phyloP scores from a whole-genome alignment of 2,888 invertebrate genomes.

The Sepioteuthis lessoniana region DNA sequence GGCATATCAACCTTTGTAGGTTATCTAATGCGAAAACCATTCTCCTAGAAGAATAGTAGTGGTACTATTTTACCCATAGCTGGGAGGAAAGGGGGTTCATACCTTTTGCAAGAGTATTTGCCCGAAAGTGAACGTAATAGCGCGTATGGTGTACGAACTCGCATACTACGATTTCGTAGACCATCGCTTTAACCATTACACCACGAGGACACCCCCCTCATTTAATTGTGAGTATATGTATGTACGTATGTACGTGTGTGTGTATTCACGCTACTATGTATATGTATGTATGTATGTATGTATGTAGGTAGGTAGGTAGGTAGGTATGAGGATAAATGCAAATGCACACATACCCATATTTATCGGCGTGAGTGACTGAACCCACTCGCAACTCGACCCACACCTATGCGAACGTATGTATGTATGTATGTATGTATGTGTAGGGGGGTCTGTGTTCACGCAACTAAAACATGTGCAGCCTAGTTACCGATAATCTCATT shows the following conservation, averaged over 20 bases:
- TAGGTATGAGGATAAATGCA: background rate
- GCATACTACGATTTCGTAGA: too few species aligned
- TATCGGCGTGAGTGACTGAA: background rate
- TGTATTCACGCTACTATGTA: too few species aligned
- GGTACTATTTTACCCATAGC: too few species aligned
- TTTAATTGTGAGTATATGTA: background rate
- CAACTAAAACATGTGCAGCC: background rate
- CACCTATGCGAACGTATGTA: background rate
- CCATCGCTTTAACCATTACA: too few species aligned
- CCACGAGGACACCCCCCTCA: too few species aligned
- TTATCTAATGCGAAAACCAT: too few species aligned
- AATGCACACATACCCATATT: background rate
- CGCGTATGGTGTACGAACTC: too few species aligned
- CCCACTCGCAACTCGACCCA: background rate
- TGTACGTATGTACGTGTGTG: background rate
- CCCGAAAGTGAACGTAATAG: too few species aligned
- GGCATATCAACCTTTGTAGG: too few species aligned
- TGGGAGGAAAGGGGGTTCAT: too few species aligned
- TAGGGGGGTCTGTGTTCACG: background rate
- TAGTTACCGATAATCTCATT: background rate
- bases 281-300: background rate
- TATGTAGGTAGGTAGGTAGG: background rate
- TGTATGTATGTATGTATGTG: background rate
- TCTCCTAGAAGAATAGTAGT: too few species aligned
- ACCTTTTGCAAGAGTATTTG: too few species aligned